Conservation (phyloP, 1,140 invertebrate genomes). For the Caenorhabditis remanei region DNA sequence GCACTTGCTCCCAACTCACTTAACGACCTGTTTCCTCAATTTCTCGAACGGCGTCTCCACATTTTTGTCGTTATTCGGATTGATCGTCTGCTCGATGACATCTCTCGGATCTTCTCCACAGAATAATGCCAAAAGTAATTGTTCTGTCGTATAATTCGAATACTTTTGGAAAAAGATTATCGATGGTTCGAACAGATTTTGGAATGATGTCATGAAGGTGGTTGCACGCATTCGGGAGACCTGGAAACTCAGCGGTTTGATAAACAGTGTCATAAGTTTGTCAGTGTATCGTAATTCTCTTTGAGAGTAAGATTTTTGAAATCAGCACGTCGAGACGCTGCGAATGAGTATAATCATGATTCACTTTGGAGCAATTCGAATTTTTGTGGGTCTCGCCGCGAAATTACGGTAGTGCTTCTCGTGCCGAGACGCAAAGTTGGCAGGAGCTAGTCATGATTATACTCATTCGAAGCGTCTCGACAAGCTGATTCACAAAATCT, state of each 20-base stretch:
- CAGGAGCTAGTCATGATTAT: too few species aligned
- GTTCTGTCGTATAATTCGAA: constrained; percentile 16
- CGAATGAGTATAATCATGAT: too few species aligned
- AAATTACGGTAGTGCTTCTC: too few species aligned
- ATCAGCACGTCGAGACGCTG: too few species aligned
- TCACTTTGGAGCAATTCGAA: too few species aligned
- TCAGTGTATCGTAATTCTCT: too few species aligned
- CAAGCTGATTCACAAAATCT: too few species aligned
- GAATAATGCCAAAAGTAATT: constrained; percentile 31
- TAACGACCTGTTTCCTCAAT: constrained; percentile 65
- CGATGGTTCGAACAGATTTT: constrained; percentile 10
- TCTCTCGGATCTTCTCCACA: constrained; percentile 36
- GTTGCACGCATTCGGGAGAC: constrained; percentile 16
- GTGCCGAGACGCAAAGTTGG: too few species aligned
- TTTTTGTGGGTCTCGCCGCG: too few species aligned
- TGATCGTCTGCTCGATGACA: constrained; percentile 62
- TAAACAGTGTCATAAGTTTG: not conserved
- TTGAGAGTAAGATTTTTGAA: too few species aligned
- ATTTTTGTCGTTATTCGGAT: constrained; percentile 69
- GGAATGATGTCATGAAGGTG: constrained; percentile 11
- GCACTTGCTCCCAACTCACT: constrained; percentile 25
- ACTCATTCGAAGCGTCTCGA: too few species aligned
- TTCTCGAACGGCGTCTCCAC: constrained; percentile 70
- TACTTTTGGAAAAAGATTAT: constrained; percentile 45
- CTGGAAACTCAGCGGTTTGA: not conserved